Percentiles rank a stretch among this genome's conserved stretches.
Conservation (phyloP, 2,888 invertebrate species). For the Heliconius cydno region DNA sequence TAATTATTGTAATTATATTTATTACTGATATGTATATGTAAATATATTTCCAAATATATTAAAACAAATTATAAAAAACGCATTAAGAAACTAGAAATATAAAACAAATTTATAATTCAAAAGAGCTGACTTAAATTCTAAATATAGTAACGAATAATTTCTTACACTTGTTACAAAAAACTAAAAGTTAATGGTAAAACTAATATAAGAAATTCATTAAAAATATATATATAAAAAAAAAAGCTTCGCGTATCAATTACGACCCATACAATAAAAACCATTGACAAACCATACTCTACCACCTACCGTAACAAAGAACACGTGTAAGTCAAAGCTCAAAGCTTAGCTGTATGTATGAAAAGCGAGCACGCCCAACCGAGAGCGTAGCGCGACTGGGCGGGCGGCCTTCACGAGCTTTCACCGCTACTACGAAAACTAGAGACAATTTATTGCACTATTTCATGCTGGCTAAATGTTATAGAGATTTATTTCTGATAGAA, state of each 20-base stretch:
- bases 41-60: not conserved
- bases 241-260: not conserved
- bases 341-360: conserved; percentile 28
- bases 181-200: no score
- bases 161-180: no score
- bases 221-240: not conserved
- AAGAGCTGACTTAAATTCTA: not conserved
- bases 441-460: conserved; percentile 1
- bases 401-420: conserved; percentile 49
- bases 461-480: not conserved
- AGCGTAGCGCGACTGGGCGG: conserved; percentile 66
- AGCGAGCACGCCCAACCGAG: conserved; percentile 59
- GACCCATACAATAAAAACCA: not conserved
- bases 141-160: not conserved
- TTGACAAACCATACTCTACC: conserved; percentile 4
- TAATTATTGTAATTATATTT: not conserved
- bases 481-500: conserved; percentile 2
- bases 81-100: not conserved
- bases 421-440: conserved; percentile 25
- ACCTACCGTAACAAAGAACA: conserved; percentile 49
- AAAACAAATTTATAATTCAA: not conserved
- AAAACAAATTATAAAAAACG: not conserved
- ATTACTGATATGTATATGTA: not conserved
- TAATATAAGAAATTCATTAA: no score
- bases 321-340: conserved; percentile 36